Base-by-base conservation (phyloP, 2,113 vertebrate genomes). In the Callipepla californica region DNA sequence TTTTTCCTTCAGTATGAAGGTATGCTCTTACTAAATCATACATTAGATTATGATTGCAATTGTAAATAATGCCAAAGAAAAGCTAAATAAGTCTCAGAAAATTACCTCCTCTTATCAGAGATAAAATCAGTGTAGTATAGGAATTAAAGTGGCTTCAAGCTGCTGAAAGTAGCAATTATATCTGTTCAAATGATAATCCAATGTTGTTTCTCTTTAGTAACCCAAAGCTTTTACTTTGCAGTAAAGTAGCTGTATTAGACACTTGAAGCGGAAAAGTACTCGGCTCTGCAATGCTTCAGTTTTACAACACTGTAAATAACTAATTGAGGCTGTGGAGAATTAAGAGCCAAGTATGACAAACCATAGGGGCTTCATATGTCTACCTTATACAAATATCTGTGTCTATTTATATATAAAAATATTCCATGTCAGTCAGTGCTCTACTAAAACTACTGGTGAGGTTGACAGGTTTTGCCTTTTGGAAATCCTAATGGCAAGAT, bases 161-260 rank as follows among this genome's bases (percentile, higher is more conserved):
- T 92, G 62, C 81, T 94, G 83, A 91, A 94, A 90, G 72, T 63
- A 94, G 73, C 78, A 92, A 93, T 91, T 91, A 83, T 73, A 92
- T 83, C 66, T 87, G 59, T 93, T 92, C 67, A 93, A 93, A 92
- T 78, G 23, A 87, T 93, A 94, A 94, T 85, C 68, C 68, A 91
- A 2, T 40, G 17, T 87, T 94, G 25, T 51, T 93, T 87, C 57
- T 92, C 45, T 1, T 13, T 63, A 79, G 67, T 66, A 93, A 93
- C 48, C 40, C 69, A 72, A 83, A 96, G 73, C 47, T 70, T 93
- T 92, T 92, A 89, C 40, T 89, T 61, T 85, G 32, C 59, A 25
- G 44, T 59, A 58, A 82, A 92, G 62, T 38, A 51, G 63, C 50
- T 59, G 6, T 76, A n/a, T 53, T 77, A 87, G 69, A 76, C 22